Conservation (phyloP, 2,888 invertebrate genomes). For the Pterostichus niger region DNA sequence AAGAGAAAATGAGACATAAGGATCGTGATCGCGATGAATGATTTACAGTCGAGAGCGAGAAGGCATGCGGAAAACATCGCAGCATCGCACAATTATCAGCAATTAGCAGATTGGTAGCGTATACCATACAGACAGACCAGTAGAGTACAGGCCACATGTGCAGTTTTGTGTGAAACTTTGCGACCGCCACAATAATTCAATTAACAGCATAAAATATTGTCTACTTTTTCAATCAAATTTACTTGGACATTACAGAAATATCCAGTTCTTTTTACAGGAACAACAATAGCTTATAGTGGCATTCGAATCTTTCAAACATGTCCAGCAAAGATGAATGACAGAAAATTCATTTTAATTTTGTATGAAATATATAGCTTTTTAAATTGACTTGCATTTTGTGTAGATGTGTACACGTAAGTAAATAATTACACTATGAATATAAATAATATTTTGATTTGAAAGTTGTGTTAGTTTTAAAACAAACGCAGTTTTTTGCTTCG, state of each 20-base stretch:
- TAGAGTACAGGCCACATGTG: slow-evolving; percentile 14
- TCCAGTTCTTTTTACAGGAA: background rate
- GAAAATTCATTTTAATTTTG: no score
- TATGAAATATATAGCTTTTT: no score
- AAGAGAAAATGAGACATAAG: background rate
- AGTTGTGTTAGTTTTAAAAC: background rate
- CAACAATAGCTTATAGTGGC: no score
- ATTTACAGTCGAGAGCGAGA: slow-evolving; percentile 3
- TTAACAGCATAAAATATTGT: slow-evolving; percentile 2
- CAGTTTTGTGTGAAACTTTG: background rate
- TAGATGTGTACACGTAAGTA: background rate
- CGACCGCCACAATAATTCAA: background rate
- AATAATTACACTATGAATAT: background rate
- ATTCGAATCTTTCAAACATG: no score
- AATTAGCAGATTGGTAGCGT: slow-evolving; percentile 40
- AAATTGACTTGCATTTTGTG: no score
- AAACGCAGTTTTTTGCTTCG: no score
- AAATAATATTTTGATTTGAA: no score
- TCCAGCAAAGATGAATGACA: no score
- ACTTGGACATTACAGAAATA: background rate
- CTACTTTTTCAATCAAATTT: background rate
- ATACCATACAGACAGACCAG: background rate
- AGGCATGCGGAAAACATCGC: background rate
- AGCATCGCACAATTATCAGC: slow-evolving; percentile 27
- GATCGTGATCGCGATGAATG: background rate